Conservation (phyloP, 2,888 invertebrate genomes). For the Julus scanicus region DNA sequence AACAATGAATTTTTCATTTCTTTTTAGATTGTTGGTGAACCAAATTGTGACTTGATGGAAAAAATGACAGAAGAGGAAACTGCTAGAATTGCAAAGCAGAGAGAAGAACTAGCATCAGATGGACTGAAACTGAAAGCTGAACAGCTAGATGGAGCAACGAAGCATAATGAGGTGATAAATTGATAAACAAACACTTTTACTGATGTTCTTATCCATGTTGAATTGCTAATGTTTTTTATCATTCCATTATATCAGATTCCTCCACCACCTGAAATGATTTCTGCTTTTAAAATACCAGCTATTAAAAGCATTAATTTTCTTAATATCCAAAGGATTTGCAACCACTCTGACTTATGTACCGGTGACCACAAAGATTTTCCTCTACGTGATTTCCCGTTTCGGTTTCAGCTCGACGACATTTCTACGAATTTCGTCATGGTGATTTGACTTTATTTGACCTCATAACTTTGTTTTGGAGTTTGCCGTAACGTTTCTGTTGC, state of each 20-base stretch:
- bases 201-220: slow-evolving; percentile 47
- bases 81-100: slow-evolving; percentile 76
- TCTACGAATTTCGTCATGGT: slow-evolving; percentile 88
- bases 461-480: background rate
- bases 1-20: too few species aligned
- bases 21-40: slow-evolving; percentile 69
- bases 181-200: background rate
- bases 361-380: slow-evolving; percentile 62
- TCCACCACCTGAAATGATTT: slow-evolving; percentile 78
- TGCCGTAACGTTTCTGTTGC: background rate
- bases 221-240: background rate
- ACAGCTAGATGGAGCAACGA: slow-evolving; percentile 76
- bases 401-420: slow-evolving; percentile 81
- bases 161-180: slow-evolving; percentile 76
- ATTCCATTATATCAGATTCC: slow-evolving; percentile 69
- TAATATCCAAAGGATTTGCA: slow-evolving; percentile 60
- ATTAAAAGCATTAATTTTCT: slow-evolving; percentile 77
- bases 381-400: slow-evolving; percentile 74
- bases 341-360: slow-evolving; percentile 46
- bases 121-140: slow-evolving; percentile 76
- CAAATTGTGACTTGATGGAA: slow-evolving; percentile 74
- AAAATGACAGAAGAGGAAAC: slow-evolving; percentile 80
- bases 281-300: slow-evolving; percentile 80
- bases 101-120: slow-evolving; percentile 73
- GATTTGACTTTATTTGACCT: background rate